phyloP scores from a whole-genome alignment of 2,797 vertebrate genomes.

The Adelosebastes latens region DNA sequence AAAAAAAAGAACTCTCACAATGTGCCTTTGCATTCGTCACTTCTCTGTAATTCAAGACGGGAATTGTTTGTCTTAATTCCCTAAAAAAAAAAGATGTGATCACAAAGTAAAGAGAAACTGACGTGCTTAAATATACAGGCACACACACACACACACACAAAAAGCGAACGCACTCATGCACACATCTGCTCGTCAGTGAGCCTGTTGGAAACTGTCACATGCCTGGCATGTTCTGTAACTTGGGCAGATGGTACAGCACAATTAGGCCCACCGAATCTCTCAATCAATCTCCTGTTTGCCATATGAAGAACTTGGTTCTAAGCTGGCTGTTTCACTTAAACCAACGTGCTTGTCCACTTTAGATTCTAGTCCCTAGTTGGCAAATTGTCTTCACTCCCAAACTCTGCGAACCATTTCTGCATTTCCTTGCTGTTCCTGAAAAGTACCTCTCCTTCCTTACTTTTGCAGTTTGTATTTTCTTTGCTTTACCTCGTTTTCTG shows the following conservation, averaged over 20 bases:
- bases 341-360: slow-evolving; percentile 32
- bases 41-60: slow-evolving; percentile 16
- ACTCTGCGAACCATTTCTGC: background rate
- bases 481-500: slow-evolving; percentile 20
- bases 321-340: slow-evolving; percentile 41
- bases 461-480: background rate
- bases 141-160: background rate
- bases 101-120: slow-evolving; percentile 55
- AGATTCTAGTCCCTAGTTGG: background rate
- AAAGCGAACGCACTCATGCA: slow-evolving; percentile 41
- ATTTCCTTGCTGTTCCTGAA: background rate
- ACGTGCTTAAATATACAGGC: slow-evolving; percentile 29
- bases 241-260: slow-evolving; percentile 87
- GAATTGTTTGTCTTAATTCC: slow-evolving; percentile 52
- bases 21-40: slow-evolving; percentile 18
- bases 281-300: slow-evolving; percentile 72
- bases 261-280: slow-evolving; percentile 84
- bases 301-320: slow-evolving; percentile 51
- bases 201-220: slow-evolving; percentile 78
- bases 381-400: slow-evolving; percentile 9
- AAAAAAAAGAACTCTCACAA: background rate
- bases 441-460: background rate
- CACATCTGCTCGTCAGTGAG: slow-evolving; percentile 79
- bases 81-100: slow-evolving; percentile 45
- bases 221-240: slow-evolving; percentile 79